Conservation (phyloP, 2,888 invertebrate genomes). For the Chaetogeoica ovagalla region DNA sequence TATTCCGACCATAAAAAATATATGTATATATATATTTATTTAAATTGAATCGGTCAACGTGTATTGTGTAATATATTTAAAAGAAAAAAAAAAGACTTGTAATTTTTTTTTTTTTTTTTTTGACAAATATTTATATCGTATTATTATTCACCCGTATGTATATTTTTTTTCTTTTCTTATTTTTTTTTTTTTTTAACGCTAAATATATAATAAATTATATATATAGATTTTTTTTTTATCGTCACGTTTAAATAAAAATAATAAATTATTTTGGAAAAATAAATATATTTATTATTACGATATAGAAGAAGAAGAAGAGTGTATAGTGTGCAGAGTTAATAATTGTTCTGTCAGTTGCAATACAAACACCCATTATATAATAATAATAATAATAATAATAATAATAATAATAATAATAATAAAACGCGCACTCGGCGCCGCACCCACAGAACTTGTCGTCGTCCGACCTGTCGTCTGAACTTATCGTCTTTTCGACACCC, state of each 20-base stretch:
- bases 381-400: conserved; percentile 15
- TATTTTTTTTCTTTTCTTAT: background rate
- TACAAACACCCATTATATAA: conserved; percentile 5
- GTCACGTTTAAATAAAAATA: conserved; percentile 16
- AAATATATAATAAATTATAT: conserved; percentile 24
- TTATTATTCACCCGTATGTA: conserved; percentile 3
- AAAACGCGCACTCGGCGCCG: too few relatives aligned
- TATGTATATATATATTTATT: background rate
- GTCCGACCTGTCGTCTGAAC: background rate
- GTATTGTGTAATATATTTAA: background rate
- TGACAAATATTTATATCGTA: conserved; percentile 3
- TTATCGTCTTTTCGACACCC: background rate
- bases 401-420: too few relatives aligned
- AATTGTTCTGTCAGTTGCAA: conserved; percentile 7
- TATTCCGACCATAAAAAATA: conserved; percentile 26
- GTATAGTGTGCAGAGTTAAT: too few relatives aligned
- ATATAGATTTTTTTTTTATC: conserved; percentile 13
- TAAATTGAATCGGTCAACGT: background rate
- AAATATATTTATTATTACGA: background rate
- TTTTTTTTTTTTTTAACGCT: conserved; percentile 19
- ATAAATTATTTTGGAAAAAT: conserved; percentile 34
- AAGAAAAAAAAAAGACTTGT: conserved; percentile 10
- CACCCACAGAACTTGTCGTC: too few relatives aligned
- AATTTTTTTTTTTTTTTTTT: conserved; percentile 24
- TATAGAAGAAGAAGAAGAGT: background rate